These are phyloP conservation scores for Pogonophryne albipinna DNA, from an alignment of 2,797 vertebrate species.

Conservation along the genomic window DNA sequence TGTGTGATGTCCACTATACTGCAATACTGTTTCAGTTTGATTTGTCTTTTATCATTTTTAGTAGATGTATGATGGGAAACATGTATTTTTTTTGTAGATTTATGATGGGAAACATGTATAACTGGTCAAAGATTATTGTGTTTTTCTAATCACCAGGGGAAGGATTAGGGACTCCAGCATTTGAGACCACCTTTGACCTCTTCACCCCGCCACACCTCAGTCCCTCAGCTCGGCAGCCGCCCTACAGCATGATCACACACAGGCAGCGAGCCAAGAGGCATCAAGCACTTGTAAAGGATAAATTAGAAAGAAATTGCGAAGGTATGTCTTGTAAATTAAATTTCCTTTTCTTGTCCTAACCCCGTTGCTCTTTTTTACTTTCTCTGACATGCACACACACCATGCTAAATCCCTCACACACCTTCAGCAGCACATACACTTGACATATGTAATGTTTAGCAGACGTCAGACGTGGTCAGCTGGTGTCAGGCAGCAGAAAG, in stretches of 20 bases:
- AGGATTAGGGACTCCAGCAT: conserved; percentile 39
- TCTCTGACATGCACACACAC: neutral
- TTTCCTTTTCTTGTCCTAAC: neutral
- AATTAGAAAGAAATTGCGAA: conserved; percentile 2
- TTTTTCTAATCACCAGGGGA: conserved; percentile 64
- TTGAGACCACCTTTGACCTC: conserved; percentile 67
- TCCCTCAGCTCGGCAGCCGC: conserved; percentile 42
- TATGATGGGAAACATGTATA: conserved; percentile 12
- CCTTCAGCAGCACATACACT: conserved; percentile 7
- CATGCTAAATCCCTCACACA: conserved; percentile 8
- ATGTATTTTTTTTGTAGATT: neutral
- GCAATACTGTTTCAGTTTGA: neutral
- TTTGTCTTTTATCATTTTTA: neutral
- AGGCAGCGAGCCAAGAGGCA: conserved; percentile 14
- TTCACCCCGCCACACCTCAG: conserved; percentile 63
- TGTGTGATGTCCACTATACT: too few species aligned
- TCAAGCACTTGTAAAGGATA: neutral
- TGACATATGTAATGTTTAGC: conserved; percentile 47
- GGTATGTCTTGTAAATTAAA: neutral
- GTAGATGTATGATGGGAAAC: conserved; percentile 19
- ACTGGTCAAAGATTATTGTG: conserved; percentile 35
- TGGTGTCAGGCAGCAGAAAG: conserved; percentile 61
- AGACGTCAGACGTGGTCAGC: conserved; percentile 54
- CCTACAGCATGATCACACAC: conserved; percentile 21
- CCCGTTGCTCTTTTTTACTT: neutral